Percentiles rank a stretch among this genome's conserved stretches.
phyloP scores from a whole-genome alignment of 2,888 invertebrate genomes.

The Teleiodes luculella region DNA sequence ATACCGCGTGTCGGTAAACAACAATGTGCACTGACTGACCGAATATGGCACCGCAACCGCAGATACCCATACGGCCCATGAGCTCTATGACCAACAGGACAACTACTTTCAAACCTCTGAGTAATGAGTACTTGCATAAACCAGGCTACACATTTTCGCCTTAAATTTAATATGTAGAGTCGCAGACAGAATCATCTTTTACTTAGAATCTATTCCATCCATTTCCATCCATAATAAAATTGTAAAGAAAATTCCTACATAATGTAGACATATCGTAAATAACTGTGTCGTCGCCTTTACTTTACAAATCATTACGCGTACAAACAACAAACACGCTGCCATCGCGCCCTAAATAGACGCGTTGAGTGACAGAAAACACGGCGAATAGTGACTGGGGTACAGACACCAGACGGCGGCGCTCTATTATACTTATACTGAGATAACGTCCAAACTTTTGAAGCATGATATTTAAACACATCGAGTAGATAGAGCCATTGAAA shows the following conservation, averaged over 20 bases:
- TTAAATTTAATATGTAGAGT: too few relatives aligned
- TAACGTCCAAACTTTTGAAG: neutral
- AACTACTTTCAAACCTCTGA: neutral
- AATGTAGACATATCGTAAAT: neutral
- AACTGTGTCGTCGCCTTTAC: neutral
- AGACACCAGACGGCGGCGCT: neutral
- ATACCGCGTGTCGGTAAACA: constrained; percentile 79
- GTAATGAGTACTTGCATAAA: too few relatives aligned
- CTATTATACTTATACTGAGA: neutral
- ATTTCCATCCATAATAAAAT: too few relatives aligned
- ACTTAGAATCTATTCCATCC: too few relatives aligned
- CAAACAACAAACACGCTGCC: constrained; percentile 7
- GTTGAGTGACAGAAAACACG: constrained; percentile 13
- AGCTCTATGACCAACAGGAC: constrained; percentile 2
- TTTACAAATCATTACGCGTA: constrained; percentile 8
- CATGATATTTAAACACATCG: too few relatives aligned
- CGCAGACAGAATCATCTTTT: too few relatives aligned
- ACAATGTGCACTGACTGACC: constrained; percentile 78
- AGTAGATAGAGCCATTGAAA: too few relatives aligned
- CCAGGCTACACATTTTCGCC: too few relatives aligned
- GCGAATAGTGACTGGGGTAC: neutral
- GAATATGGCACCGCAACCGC: constrained; percentile 71
- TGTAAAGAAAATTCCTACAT: too few relatives aligned
- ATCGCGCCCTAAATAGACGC: constrained; percentile 14
- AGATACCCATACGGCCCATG: constrained; percentile 26